A percentile compares a stretch with the other conserved stretches of the same genome.
phyloP scores from a whole-genome alignment of 2,888 invertebrate species.

The Phaedon cochleariae region DNA sequence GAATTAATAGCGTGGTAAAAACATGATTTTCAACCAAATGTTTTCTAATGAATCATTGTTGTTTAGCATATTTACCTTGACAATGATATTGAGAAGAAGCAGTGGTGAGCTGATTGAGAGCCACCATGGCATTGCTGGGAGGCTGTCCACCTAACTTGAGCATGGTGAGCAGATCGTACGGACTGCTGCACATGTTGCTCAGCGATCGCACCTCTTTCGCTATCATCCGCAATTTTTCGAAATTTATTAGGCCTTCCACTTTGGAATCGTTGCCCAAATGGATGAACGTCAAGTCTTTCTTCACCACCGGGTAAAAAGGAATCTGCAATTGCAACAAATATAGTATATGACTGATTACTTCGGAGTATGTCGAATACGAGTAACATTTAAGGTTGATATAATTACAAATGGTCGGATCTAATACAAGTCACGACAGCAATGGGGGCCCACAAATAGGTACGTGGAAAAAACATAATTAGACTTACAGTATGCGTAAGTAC shows the following conservation, averaged over 20 bases:
- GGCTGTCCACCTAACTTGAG: slow-evolving; percentile 87
- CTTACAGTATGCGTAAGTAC: slow-evolving; percentile 57
- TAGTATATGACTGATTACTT: not conserved
- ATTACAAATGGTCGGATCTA: not conserved
- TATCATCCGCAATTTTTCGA: slow-evolving; percentile 98
- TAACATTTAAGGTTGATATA: not conserved
- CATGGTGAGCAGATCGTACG: slow-evolving; percentile 87
- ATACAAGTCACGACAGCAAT: not conserved
- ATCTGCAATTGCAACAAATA: slow-evolving; percentile 63
- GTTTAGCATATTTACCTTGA: slow-evolving; percentile 58
- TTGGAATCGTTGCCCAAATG: slow-evolving; percentile 95
- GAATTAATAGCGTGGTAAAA: too few species aligned
- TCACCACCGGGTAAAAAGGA: slow-evolving; percentile 90
- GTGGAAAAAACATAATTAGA: slow-evolving; percentile 45
- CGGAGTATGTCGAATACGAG: not conserved
- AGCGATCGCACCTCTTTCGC: slow-evolving; percentile 92
- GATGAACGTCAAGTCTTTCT: slow-evolving; percentile 97
- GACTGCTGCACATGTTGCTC: slow-evolving; percentile 95
- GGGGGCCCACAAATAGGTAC: slow-evolving; percentile 11
- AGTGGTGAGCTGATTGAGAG: slow-evolving; percentile 85
- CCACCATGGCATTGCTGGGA: slow-evolving; percentile 88
- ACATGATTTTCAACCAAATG: too few species aligned
- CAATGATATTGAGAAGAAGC: slow-evolving; percentile 68
- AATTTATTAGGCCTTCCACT: slow-evolving; percentile 91
- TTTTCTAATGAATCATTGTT: too few species aligned